Evolutionary conservation across 2,797 vertebrate genomes (phyloP), one percentile per base, ranked within the genome.

Genomic region (Clarias fuscus): DNA sequence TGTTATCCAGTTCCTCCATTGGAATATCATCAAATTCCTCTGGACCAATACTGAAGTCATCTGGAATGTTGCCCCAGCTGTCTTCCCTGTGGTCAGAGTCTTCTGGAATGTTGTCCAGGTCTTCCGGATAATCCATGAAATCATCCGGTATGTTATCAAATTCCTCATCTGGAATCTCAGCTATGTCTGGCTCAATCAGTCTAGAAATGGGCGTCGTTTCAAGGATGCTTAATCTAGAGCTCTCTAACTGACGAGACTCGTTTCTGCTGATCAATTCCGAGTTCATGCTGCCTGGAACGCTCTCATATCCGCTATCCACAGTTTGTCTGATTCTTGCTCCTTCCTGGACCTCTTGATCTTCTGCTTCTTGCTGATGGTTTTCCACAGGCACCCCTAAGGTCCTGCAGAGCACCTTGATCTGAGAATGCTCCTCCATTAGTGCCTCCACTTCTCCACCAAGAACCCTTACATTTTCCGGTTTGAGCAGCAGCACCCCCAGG

Each of bases 391-490:
- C 94, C 76, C 97, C 96, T 92, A 98, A 94, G 37, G 96, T 92
- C 81, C 96, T 95, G 90, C 96, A 94, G 87, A 99, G 95, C 87
- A 99, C 84, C 62, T 90, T 96, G 87, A 95, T 95, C 93, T 97
- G 96, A 82, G 92, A 92, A 92, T 97, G 95, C 67, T 96, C 96
- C n/a, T 95, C 95, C 88, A 95, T 90, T 89, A 99, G 93, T 90
- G 94, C 92, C 90, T 99, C 98, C 73, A 98, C 97, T 92, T 98
- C 97, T 83, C 98, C 98, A 0, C 98, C 98, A 79, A 99, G 91
- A 14, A 99, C 88, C 86, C 94, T 97, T 67, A 99, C 94, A 81
- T 99, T 99, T 90, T 96, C 95, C 8, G 97, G 93, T 90, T 96
- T 96, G 90, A 99, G 91, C 83, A 99, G 92, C 78, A 99, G 93